Base-by-base conservation (phyloP, 2,888 invertebrate genomes). In the Leptothorax acervorum region DNA sequence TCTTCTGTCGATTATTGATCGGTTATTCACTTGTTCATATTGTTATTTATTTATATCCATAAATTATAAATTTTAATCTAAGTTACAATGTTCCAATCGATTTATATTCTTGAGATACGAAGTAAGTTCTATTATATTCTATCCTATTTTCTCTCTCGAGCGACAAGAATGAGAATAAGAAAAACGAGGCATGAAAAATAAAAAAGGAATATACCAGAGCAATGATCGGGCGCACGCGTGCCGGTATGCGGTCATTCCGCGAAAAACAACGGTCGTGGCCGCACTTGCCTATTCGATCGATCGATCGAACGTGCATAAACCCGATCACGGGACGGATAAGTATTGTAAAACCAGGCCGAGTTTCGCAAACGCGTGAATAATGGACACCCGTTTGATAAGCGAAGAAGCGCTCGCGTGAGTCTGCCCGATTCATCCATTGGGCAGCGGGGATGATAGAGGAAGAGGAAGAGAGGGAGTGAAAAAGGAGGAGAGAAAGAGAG, bases 351-450 rank as follows among this genome's bases (percentile, higher is more conserved):
- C 85, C 87, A 78, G 90, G 87, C 90, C 89, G 91, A 89, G 92
- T 91, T 92, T 96, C 96, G 96, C 95, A 95, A 95, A 95, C 95
- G 94, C 92, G 92, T 93, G 93, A 93, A 93, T 93, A 93, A 94
- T 94, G 93, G 93, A 93, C 93, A 92, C 92, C 89, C 91, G 93
- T 92, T 93, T 92, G 93, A 94, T 93, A 94, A 93, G 92, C 60
- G 79, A 81, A 91, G 93, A 92, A 91, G 94, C 93, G 94, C 91
- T 94, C 94, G 94, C 94, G 95, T 95, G 95, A 95, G 95, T 94
- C 94, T 95, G 94, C 95, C 94, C 95, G 95, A 95, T 95, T 95
- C 92, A 82, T 82, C 42, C 73, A 76, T 63, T 79, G 71, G 57
- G 42, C 68, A 83, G 63, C 62, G 66, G 48, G 78, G 84, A 62